phyloP scores from a whole-genome alignment of 2,113 vertebrate genomes.

The Canis aureus region DNA sequence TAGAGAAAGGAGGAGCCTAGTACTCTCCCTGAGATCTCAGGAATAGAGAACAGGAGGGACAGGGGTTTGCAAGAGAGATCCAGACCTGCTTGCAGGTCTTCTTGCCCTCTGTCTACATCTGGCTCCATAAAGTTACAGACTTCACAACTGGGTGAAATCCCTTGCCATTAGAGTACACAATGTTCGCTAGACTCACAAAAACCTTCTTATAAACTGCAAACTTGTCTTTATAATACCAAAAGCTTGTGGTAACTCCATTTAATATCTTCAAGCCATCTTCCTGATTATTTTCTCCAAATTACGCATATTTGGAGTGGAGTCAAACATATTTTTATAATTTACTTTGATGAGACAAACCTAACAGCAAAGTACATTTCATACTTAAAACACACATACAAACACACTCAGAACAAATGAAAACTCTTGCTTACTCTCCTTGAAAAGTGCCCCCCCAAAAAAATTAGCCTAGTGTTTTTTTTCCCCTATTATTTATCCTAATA shows the following conservation, averaged over 20 bases:
- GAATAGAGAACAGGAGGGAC: background rate
- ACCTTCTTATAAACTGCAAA: background rate
- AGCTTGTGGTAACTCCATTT: background rate
- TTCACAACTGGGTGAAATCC: background rate
- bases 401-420: conserved; percentile 46
- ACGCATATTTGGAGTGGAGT: conserved; percentile 26
- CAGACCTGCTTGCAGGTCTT: background rate
- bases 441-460: conserved; percentile 27
- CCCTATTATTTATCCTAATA: conserved; percentile 79
- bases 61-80: background rate
- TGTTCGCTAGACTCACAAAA: background rate
- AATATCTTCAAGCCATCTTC: conserved; percentile 45
- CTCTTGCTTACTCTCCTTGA: conserved; percentile 67
- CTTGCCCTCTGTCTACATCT: background rate
- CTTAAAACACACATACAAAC: background rate
- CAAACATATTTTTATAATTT: conserved; percentile 75
- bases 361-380: conserved; percentile 59
- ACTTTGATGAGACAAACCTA: conserved; percentile 43
- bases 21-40: background rate
- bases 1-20: background rate
- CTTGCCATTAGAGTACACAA: background rate
- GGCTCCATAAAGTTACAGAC: background rate
- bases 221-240: background rate
- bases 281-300: conserved; percentile 67
- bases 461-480: conserved; percentile 23